phyloP scores from a whole-genome alignment of 1,140 invertebrate species.

The Phocides pigmalion region DNA sequence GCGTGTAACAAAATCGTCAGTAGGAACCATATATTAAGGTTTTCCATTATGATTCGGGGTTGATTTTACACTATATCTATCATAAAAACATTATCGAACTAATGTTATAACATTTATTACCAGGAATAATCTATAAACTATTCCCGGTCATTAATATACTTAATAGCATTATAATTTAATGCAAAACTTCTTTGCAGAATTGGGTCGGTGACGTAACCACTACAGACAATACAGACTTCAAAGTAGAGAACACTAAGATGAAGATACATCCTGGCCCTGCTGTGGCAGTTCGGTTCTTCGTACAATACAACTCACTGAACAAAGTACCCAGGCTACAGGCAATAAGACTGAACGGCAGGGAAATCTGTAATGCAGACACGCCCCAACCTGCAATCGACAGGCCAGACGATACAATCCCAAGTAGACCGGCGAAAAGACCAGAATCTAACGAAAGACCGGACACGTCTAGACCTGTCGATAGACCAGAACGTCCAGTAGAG shows the following conservation, averaged over 20 bases:
- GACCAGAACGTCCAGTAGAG: constrained; percentile 26
- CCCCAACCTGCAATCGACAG: constrained; percentile 49
- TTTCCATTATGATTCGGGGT: no score
- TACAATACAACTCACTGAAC: constrained; percentile 68
- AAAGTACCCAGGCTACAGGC: constrained; percentile 59
- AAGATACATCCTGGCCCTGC: constrained; percentile 74
- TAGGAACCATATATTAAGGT: no score
- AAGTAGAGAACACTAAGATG: constrained; percentile 75
- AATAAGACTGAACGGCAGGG: constrained; percentile 70
- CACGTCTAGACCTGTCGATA: no score
- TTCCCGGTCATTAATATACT: no score
- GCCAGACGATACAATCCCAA: constrained; percentile 35
- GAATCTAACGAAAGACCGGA: no score
- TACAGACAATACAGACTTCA: constrained; percentile 73
- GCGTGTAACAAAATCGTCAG: no score
- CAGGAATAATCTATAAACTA: no score
- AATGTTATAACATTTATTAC: no score
- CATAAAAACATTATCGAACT: no score
- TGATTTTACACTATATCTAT: no score
- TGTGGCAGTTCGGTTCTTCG: constrained; percentile 68
- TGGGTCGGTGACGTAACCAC: constrained; percentile 77
- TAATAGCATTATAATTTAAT: constrained; percentile 10
- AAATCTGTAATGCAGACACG: constrained; percentile 72
- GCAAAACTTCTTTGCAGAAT: constrained; percentile 54
- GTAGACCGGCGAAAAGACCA: constrained; percentile 26